phyloP scores from a whole-genome alignment of 2,113 vertebrate species.

The Ceyx margarethae region DNA sequence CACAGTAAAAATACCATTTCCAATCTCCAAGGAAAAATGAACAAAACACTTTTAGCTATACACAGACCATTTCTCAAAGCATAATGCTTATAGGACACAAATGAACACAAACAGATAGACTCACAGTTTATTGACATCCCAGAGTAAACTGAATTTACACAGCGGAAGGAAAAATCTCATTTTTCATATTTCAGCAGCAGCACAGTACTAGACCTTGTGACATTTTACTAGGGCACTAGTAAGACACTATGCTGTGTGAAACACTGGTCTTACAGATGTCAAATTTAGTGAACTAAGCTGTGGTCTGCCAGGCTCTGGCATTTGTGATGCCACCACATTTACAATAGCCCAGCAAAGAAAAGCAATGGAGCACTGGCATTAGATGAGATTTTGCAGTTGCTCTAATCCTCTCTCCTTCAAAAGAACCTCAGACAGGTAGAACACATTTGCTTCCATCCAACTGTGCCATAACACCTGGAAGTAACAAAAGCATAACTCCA shows the following conservation, averaged over 20 bases:
- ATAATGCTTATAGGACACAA: neutral
- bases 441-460: neutral
- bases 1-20: neutral
- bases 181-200: neutral
- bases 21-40: neutral
- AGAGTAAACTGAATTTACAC: neutral
- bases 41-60: neutral
- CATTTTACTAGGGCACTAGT: neutral
- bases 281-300: neutral
- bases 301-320: neutral
- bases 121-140: neutral
- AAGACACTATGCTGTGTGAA: neutral
- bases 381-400: neutral
- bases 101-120: neutral
- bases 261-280: neutral
- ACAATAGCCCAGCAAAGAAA: neutral
- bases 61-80: neutral
- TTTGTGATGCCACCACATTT: neutral
- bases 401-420: neutral
- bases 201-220: neutral
- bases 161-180: neutral
- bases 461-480: neutral
- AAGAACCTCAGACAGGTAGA: neutral
- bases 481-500: neutral
- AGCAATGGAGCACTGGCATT: neutral